Conservation (phyloP, 1,140 invertebrate genomes). For the Hyphantria cunea region DNA sequence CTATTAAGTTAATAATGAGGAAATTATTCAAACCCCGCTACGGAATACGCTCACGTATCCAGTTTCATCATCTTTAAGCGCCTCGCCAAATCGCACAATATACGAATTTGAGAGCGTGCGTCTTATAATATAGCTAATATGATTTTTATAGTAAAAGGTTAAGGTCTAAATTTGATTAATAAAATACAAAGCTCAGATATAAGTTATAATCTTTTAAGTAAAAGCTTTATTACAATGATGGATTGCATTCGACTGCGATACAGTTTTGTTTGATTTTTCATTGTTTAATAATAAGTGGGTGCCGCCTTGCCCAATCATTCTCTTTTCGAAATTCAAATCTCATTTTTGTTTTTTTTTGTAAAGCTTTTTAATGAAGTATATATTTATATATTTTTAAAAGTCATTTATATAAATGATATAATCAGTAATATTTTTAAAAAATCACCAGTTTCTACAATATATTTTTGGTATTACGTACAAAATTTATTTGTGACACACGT, state of each 20-base stretch:
- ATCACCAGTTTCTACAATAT: too few relatives aligned
- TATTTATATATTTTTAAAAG: constrained; percentile 4
- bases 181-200: background rate
- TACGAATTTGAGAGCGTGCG: background rate
- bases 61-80: constrained; percentile 56
- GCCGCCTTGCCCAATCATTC: constrained; percentile 25
- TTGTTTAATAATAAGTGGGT: constrained; percentile 32
- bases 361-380: too few relatives aligned
- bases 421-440: too few relatives aligned
- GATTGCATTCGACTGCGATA: constrained; percentile 35
- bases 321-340: constrained; percentile 25
- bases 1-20: constrained; percentile 50
- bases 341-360: too few relatives aligned
- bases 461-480: too few relatives aligned
- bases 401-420: too few relatives aligned
- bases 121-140: constrained; percentile 3
- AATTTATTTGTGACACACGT: too few relatives aligned
- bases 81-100: constrained; percentile 40
- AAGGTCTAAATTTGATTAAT: background rate
- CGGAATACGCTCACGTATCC: constrained; percentile 41
- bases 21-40: constrained; percentile 45
- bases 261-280: constrained; percentile 36
- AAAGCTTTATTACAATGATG: constrained; percentile 42
- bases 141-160: background rate
- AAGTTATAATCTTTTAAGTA: constrained; percentile 39